Conservation (phyloP, 2,888 invertebrate genomes). For the Euzophera pinguis region DNA sequence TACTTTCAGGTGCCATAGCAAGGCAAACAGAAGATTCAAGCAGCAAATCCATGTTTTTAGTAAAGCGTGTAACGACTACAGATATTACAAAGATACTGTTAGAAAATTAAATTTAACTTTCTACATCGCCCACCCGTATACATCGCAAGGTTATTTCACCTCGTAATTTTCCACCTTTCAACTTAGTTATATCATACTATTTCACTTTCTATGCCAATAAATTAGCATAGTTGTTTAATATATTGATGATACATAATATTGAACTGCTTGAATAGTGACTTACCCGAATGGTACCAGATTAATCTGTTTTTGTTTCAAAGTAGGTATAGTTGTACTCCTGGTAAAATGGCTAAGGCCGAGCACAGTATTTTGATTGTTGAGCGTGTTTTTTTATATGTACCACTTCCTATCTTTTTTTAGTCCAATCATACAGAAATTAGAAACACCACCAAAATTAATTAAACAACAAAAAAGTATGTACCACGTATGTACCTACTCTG, state of each 20-base stretch:
- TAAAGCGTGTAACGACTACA: constrained; percentile 20
- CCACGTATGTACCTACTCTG: no score
- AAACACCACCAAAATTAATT: no score
- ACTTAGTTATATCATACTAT: constrained; percentile 58
- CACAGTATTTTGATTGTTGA: no score
- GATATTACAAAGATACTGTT: constrained; percentile 25
- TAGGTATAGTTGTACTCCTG: no score
- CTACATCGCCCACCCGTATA: constrained; percentile 34
- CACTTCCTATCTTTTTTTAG: no score
- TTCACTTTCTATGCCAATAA: constrained; percentile 54
- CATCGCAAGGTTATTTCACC: constrained; percentile 48
- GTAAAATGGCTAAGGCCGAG: no score
- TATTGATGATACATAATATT: neutral
- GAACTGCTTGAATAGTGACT: constrained; percentile 9
- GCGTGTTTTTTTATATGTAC: no score
- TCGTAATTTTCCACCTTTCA: constrained; percentile 68
- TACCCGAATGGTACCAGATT: no score
- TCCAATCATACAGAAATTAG: no score
- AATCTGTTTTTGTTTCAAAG: no score
- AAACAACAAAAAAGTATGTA: no score
- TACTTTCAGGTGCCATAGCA: constrained; percentile 50
- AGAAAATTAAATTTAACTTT: constrained; percentile 32
- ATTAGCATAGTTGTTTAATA: constrained; percentile 29
- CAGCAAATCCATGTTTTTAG: constrained; percentile 44
- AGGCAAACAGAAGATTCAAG: constrained; percentile 56